Base-by-base conservation (phyloP, 1,140 invertebrate species). In the Anastrepha ludens region DNA sequence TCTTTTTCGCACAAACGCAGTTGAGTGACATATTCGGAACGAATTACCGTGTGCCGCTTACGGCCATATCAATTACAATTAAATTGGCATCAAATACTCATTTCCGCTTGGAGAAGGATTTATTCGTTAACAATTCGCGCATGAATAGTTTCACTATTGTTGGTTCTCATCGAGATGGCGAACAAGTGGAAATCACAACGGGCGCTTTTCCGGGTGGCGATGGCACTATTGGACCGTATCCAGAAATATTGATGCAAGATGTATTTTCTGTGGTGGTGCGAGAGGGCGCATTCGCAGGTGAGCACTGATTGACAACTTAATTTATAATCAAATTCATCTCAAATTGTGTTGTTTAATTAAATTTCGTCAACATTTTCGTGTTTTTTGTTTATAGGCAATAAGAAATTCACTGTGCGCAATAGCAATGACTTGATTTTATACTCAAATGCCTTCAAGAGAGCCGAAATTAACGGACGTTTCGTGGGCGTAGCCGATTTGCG, bases 111-210 rank as follows among this genome's bases (percentile, higher is more conserved):
- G 87, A 88, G 0, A 74, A 86, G 62, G 89, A 89, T 64, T 88
- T 93, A 29, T 91, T 93, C 74, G 74, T 58, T 6, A 87, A 85
- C 3, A 58, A 88, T 29, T 92, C 91, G 85, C 89, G 88, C 2
- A 89, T 93, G 8, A 93, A 93, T 88, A 87, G 89, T 55, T 89
- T 93, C 29, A 88, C 87, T 0, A 74, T 93, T 7, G 89, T 88
- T 39, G 91, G 92, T 0, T 87, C 86, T 11, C 13, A 58, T 50
- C 17, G 47, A 39, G 87, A 87, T 8, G 87, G 88, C 17, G 91
- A 90, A 62, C 89, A 90, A 78, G 90, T 92, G 47, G 92, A 93
- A 65, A 44, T 93, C 0, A 86, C 89, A 44, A 78, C 85, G 0
- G 87, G 90, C 86, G 90, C 91, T 4, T 93, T 93, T 78, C 60